Conservation (phyloP, 2,797 vertebrate genomes). For the Rhabdophis nuchalis region DNA sequence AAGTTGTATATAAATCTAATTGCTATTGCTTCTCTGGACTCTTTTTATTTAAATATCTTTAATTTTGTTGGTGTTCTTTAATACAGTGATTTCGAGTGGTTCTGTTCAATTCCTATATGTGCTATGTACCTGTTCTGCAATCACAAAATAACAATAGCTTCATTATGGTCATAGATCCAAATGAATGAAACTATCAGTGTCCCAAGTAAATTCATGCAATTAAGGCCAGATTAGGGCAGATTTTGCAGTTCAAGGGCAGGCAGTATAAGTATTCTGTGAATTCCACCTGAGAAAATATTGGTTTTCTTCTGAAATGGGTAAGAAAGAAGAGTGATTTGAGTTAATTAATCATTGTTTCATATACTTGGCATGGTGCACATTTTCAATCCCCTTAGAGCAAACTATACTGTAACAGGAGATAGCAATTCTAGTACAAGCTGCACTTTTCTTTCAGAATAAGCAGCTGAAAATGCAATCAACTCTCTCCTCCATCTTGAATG, state of each 20-base stretch:
- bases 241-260: background rate
- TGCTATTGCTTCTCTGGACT: background rate
- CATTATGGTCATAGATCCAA: background rate
- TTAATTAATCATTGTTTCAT: background rate
- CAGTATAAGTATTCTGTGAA: background rate
- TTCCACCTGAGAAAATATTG: background rate
- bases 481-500: too few species aligned
- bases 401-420: background rate
- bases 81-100: too few species aligned
- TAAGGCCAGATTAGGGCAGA: background rate
- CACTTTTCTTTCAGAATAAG: too few species aligned
- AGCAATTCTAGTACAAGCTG: background rate
- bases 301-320: background rate
- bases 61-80: too few species aligned
- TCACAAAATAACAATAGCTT: background rate
- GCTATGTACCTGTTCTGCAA: too few species aligned
- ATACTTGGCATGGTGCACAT: background rate
- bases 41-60: background rate
- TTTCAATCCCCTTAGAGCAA: background rate
- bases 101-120: too few species aligned
- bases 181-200: background rate
- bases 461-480: too few species aligned
- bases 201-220: background rate
- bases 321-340: background rate
- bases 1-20: too few species aligned